These are phyloP conservation scores for Tenthredo mesomela DNA, from an alignment of 2,888 invertebrate genomes.

Conservation along the genomic window DNA sequence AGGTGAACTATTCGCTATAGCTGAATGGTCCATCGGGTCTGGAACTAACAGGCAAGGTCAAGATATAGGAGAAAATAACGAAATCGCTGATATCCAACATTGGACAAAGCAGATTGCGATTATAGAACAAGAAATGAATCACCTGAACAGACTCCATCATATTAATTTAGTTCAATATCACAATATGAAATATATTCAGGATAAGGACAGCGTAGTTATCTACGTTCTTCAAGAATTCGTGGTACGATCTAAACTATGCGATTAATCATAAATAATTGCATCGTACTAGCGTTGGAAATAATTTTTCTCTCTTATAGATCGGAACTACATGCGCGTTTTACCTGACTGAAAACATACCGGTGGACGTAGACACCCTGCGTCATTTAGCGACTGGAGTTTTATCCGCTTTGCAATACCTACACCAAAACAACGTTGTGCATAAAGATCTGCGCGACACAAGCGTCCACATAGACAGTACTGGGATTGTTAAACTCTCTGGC, in stretches of 20 bases:
- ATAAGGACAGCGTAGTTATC: constrained; percentile 83
- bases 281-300: too few relatives aligned
- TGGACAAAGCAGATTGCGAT: constrained; percentile 82
- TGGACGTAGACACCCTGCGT: constrained; percentile 81
- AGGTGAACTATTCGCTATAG: constrained; percentile 86
- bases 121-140: constrained; percentile 89
- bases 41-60: neutral
- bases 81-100: constrained; percentile 66
- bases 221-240: constrained; percentile 87
- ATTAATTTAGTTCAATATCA: constrained; percentile 87
- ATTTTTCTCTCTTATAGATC: constrained; percentile 64
- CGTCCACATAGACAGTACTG: constrained; percentile 86
- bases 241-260: constrained; percentile 73
- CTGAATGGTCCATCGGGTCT: constrained; percentile 86
- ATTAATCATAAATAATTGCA: too few relatives aligned
- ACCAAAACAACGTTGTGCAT: constrained; percentile 90
- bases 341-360: constrained; percentile 79
- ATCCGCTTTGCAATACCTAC: constrained; percentile 88
- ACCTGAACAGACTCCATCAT: constrained; percentile 86
- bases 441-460: constrained; percentile 88
- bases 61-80: constrained; percentile 53
- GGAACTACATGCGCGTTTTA: constrained; percentile 78
- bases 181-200: constrained; percentile 83
- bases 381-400: constrained; percentile 87
- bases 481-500: constrained; percentile 83